Percentiles rank a stretch among this genome's conserved stretches.
Conservation (phyloP, 2,113 vertebrate genomes). For the Petaurus breviceps region DNA sequence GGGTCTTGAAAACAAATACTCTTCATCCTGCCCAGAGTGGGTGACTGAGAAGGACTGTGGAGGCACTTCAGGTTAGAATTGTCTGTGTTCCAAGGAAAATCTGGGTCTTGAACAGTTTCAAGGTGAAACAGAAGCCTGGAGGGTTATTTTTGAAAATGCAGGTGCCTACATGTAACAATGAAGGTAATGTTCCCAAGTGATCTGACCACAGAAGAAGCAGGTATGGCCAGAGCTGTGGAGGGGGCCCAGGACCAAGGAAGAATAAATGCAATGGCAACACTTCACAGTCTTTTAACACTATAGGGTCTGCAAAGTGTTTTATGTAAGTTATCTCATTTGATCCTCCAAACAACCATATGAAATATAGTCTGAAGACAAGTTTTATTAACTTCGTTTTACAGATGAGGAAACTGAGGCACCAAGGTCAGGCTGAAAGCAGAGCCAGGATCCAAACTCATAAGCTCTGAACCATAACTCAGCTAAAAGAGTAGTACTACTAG, state of each 20-base stretch:
- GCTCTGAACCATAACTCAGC: background rate
- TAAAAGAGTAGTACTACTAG: background rate
- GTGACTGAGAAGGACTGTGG: background rate
- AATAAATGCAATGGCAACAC: background rate
- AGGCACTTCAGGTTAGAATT: background rate
- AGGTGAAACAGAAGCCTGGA: conserved; percentile 1
- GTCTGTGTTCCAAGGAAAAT: background rate
- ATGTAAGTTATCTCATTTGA: background rate
- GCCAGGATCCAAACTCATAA: background rate
- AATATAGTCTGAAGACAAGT: background rate
- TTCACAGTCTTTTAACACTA: background rate
- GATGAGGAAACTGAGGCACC: background rate
- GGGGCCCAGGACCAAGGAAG: background rate
- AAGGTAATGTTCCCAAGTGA: background rate
- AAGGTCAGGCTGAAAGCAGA: background rate
- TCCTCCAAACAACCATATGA: background rate
- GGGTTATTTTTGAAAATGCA: background rate
- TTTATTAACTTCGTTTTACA: background rate
- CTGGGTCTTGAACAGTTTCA: conserved; percentile 32
- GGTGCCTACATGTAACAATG: background rate
- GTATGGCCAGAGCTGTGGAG: background rate
- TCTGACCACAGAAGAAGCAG: background rate
- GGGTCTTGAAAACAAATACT: background rate
- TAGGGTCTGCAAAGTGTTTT: background rate
- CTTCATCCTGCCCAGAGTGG: background rate